Evolutionary conservation across 2,888 invertebrate species (phyloP), one percentile per base, ranked within the genome.

Genomic region (Pollenia amentaria): DNA sequence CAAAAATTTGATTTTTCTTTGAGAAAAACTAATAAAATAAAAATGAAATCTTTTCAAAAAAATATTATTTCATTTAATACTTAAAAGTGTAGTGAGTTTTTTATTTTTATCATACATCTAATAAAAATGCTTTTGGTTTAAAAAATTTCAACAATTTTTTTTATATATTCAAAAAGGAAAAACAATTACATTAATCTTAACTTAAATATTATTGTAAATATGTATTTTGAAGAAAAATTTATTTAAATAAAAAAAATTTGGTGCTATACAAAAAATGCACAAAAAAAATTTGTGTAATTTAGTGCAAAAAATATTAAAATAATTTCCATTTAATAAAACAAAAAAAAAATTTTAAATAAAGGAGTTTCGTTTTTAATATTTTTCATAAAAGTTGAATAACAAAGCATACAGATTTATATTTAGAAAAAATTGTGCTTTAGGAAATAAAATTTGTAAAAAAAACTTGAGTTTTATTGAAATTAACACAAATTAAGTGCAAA

Each of bases 231-330:
- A 48, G 2, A n/a, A 16, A 60, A 53, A 80, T 46, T n/a, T 73
- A 16, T 78, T 70, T 14, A 38, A 16, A 53, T 38, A 75, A 57
- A 73, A 69, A 48, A 70, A 84, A 78, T 76, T 69, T 84, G 77
- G 81, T 87, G 84, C 84, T 87, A 67, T 73, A 78, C 64, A 85
- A 87, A 82, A 83, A 67, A 85, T 72, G 79, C 82, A 78, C 70
- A 73, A 80, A 87, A 81, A 75, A 62, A n/a, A 51, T 16, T 69
- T 64, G 51, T 44, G n/a, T 18, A n/a, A 40, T 51, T 77, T 76
- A 53, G 80, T 85, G 83, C 83, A 75, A 67, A 55, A 64, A 38
- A 3, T 55, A 55, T 64, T 72, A 76, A 64, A 76, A 38, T 11
- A 44, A 48, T 60, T 79, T 62, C 51, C 51, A 79, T 70, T 60